Evolutionary conservation across 2,113 vertebrate genomes (phyloP).

Genomic region (Dasyornis broadbenti): DNA sequence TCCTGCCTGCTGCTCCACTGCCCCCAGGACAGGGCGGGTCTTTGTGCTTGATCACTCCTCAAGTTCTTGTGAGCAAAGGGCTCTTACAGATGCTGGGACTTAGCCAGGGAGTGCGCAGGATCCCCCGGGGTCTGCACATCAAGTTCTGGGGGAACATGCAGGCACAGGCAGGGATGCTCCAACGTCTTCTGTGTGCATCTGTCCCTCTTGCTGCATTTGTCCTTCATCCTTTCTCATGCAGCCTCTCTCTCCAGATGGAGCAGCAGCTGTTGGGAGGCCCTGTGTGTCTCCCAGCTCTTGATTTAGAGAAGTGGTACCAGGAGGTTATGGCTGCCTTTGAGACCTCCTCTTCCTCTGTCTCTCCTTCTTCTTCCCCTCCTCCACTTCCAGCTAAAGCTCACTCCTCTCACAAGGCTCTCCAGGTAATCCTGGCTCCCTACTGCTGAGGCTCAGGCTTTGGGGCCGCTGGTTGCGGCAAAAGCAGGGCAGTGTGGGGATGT

Average conservation of each 20-base stretch:
- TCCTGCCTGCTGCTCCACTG: not conserved
- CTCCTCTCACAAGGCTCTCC: slow-evolving; percentile 79
- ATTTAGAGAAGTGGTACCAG: slow-evolving; percentile 76
- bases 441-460: not conserved
- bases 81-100: not conserved
- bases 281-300: slow-evolving; percentile 58
- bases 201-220: not conserved
- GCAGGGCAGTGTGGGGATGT: not conserved
- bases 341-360: slow-evolving; percentile 65
- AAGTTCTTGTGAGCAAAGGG: not conserved
- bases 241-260: slow-evolving; percentile 72
- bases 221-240: not conserved
- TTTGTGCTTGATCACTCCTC: not conserved
- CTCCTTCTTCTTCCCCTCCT: slow-evolving; percentile 81
- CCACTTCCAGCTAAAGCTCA: slow-evolving; percentile 89
- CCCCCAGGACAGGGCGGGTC: not conserved
- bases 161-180: not conserved
- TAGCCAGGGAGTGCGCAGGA: no score
- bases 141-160: not conserved
- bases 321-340: slow-evolving; percentile 85
- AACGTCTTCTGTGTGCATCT: not conserved
- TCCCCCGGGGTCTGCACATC: not conserved
- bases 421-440: slow-evolving; percentile 77
- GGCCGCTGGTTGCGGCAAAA: not conserved
- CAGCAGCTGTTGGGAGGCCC: slow-evolving; percentile 6